Base-by-base conservation (phyloP, 2,797 vertebrate genomes). In the Eulemur mongoz region DNA sequence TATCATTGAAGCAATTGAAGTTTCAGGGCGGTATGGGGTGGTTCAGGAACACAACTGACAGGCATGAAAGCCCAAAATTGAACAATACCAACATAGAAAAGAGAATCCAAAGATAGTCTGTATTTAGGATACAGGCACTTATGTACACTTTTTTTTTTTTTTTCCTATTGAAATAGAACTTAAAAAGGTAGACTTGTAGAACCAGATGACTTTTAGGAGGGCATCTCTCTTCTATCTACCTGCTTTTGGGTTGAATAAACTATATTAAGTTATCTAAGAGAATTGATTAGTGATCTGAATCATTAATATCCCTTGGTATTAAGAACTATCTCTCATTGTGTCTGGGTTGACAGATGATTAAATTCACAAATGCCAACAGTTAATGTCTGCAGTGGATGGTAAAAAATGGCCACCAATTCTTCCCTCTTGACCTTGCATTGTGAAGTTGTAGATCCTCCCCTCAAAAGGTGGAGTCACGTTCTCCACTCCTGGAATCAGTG, bases 101-200 rank as follows among this genome's bases (percentile, higher is more conserved):
- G 23, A 65, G 76, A 84, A 40, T 45, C 30, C 2, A 6, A 13
- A 18, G 61, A 8, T 20, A 18, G 5, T 54, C 23, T 43, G 14
- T 50, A 17, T 82, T 76, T 38, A 69, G 76, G 18, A 40, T 25
- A 5, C 10, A 17, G 4, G 12, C 7, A 30, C 43, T 52, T 10
- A 0, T 6, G 3, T 23, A n/a, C 5, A 1, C 8, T 50, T 72
- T 3, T 70, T n/a, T 30, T 2, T 48, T 22, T 59, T 27, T 4
- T 11, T 27, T 27, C 43, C 30, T n/a, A 0, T 73, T 27, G n/a
- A 54, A 91, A 65, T 22, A 78, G 23, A 81, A 82, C 0, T n/a
- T 92, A 50, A n/a, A 63, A 81, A 91, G 20, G n/a, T 13, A 72
- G 59, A 84, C 61, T 82, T 70, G 63, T 30, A 61, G 69, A 93